These are phyloP conservation scores for Lagenorhynchus albirostris DNA, from an alignment of 2,113 vertebrate genomes.

Conservation along the genomic window DNA sequence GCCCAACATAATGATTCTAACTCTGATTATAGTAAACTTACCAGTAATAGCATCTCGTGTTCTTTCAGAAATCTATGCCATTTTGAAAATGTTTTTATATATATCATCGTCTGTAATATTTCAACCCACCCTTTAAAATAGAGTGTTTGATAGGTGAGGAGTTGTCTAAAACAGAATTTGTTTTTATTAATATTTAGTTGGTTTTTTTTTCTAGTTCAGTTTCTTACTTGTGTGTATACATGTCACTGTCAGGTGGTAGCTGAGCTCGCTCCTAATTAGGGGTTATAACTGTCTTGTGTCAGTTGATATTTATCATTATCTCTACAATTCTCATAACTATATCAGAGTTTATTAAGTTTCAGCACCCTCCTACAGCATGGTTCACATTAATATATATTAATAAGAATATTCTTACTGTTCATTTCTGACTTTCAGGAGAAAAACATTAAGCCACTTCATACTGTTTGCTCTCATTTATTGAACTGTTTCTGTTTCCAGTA, in stretches of 20 bases:
- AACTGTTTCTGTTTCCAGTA: background rate
- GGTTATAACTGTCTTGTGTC: background rate
- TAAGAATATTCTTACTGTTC: background rate
- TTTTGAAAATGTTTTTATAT: background rate
- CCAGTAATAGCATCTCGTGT: background rate
- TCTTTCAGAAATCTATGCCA: background rate
- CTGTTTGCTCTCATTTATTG: background rate
- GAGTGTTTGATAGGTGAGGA: background rate
- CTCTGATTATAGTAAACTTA: background rate
- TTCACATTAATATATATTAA: background rate
- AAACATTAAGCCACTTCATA: background rate
- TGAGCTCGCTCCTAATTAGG: background rate
- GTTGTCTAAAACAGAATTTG: background rate
- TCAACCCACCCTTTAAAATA: background rate
- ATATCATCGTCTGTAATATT: background rate
- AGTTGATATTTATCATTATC: background rate
- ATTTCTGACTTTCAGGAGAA: conserved; percentile 7
- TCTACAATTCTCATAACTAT: background rate
- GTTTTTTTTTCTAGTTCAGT: background rate
- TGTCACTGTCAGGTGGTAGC: background rate
- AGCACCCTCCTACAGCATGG: background rate
- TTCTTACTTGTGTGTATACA: background rate
- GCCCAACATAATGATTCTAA: background rate
- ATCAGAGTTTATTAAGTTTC: background rate
- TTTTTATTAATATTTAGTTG: background rate